Percentiles rank a stretch among this genome's conserved stretches.
Evolutionary conservation across 2,797 vertebrate species (phyloP).

Genomic region (Mormyrops boulengeri): DNA sequence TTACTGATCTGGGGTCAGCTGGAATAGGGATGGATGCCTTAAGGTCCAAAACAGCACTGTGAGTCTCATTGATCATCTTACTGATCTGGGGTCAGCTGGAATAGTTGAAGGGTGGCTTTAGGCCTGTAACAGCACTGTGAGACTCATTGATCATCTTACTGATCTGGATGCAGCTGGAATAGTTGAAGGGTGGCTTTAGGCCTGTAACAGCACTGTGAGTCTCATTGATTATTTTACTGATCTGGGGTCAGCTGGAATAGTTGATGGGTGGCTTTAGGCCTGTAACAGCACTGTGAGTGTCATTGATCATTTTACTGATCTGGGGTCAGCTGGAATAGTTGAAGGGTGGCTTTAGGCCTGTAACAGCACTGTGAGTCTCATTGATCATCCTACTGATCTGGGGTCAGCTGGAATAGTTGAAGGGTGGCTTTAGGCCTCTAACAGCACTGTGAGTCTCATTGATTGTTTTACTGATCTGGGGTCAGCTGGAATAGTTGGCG

Average conservation of each 20-base stretch:
- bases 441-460: not conserved
- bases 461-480: not conserved
- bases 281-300: too few species aligned
- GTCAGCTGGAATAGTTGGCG: not conserved
- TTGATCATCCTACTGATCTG: too few species aligned
- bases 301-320: not conserved
- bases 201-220: conserved; percentile 86
- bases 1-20: not conserved
- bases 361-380: too few species aligned
- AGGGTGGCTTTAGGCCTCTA: not conserved
- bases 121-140: conserved; percentile 95
- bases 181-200: not conserved
- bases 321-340: not conserved
- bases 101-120: too few species aligned
- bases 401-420: not conserved
- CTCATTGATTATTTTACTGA: not conserved
- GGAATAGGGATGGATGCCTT: not conserved
- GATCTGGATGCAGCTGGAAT: not conserved
- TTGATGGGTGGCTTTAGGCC: not conserved
- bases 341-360: not conserved
- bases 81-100: not conserved
- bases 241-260: not conserved
- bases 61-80: conserved; percentile 47
- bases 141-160: conserved; percentile 39
- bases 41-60: conserved; percentile 97